Base-by-base conservation (phyloP, 2,888 invertebrate genomes). In the Chamaedrilus cognettii region DNA sequence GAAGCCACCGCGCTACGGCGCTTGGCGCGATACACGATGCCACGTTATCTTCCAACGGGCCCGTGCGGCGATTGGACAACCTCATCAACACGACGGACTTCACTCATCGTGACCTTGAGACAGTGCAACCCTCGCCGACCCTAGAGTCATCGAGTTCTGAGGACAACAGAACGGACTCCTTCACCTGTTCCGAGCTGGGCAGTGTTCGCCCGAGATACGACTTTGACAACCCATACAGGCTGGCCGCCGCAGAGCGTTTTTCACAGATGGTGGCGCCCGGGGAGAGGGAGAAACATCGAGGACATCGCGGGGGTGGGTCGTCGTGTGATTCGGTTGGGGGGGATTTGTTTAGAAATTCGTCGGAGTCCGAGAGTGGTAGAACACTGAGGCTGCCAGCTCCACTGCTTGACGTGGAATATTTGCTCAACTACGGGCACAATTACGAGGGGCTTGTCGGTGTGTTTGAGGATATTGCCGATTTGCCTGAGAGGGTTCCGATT, bases 151-250 rank as follows among this genome's bases (percentile, higher is more conserved):
- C 85, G 4, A 81, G 82, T 70, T n/a, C n/a, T n/a, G 79, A 95
- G 77, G 96, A 96, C 82, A 96, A 96, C 84, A 91, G 90, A 72
- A 91, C 91, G 3, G 96, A 97, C 82, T 96, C 96, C 76, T 97
- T 97, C 86, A 97, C 96, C 15, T 97, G 96, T 85, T 96, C 96
- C 0, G 96, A 96, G 86, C 96, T 96, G 80, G 97, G 97, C 84
- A n/a, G n/a, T n/a, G n/a, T n/a, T n/a, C n/a, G n/a, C n/a, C n/a
- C n/a, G n/a, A n/a, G n/a, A n/a, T n/a, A n/a, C n/a, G n/a, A n/a
- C n/a, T 96, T 95, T 82, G 96, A 96, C 79, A 95, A 34, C 95
- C 96, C 33, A 3, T 19, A 35, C 15, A 23, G 60, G 1, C 56
- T 60, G 0, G 55, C 32, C 55, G 26, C 31, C 26, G 19, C 7